Conservation (phyloP, 2,888 invertebrate species). For the Pristionchus entomophagus region DNA sequence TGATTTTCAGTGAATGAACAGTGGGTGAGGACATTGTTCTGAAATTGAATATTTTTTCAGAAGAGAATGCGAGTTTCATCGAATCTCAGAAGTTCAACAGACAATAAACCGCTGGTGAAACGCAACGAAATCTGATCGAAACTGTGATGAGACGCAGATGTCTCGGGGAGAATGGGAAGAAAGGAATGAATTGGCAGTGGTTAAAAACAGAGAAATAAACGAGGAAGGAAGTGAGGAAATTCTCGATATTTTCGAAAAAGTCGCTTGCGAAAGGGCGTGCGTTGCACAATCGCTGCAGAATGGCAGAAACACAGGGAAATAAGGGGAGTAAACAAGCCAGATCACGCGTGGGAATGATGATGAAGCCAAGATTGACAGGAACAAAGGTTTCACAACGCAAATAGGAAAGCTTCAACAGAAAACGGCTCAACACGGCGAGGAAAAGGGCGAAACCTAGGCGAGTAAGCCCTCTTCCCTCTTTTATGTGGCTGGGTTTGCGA, state of each 20-base stretch:
- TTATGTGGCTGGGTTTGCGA: conserved; percentile 16
- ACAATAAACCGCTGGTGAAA: background rate
- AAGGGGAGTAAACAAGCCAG: conserved; percentile 13
- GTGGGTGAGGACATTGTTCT: conserved; percentile 20
- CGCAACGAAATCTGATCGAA: background rate
- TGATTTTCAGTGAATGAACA: background rate
- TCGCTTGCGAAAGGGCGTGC: background rate
- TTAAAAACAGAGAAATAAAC: background rate
- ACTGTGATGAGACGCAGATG: background rate
- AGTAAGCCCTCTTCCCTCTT: conserved; percentile 24
- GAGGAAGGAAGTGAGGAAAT: background rate
- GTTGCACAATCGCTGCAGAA: background rate
- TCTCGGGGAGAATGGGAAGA: background rate
- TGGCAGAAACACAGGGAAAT: background rate
- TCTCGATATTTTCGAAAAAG: background rate
- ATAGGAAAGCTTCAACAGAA: background rate
- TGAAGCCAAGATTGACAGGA: background rate
- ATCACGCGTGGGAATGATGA: background rate
- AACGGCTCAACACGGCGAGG: background rate
- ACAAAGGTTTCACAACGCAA: background rate
- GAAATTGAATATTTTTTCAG: background rate
- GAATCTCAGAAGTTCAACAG: background rate
- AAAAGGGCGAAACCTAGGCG: background rate
- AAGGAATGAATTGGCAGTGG: background rate
- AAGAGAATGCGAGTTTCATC: background rate